phyloP scores from a whole-genome alignment of 2,797 vertebrate genomes.

The Sebastes matsubarae region DNA sequence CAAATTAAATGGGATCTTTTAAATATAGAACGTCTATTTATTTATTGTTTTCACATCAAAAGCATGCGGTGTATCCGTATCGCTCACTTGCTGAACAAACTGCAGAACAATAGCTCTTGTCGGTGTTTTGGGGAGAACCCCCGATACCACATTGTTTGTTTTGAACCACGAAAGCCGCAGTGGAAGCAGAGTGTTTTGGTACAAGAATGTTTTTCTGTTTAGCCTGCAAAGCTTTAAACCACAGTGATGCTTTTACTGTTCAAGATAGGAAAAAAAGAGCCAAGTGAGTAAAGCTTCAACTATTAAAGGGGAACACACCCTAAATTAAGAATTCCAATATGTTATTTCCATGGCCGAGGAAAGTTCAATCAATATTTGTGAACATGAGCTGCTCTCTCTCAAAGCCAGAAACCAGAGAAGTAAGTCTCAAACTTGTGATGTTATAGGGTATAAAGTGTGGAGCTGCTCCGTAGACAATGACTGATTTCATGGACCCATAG shows the following conservation, averaged over 20 bases:
- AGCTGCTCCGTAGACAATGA: no score
- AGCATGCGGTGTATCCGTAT: not conserved
- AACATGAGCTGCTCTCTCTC: no score
- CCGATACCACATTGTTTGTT: conserved; percentile 3
- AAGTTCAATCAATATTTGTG: no score
- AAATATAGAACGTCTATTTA: conserved; percentile 44
- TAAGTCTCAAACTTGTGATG: no score
- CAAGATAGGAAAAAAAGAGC: not conserved
- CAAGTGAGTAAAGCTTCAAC: not conserved
- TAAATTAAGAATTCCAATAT: no score
- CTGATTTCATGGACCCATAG: no score
- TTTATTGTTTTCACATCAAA: not conserved
- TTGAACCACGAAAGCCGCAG: not conserved
- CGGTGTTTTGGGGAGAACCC: not conserved
- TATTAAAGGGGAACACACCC: not conserved
- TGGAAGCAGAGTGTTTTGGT: conserved; percentile 13
- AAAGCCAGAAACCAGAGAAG: no score
- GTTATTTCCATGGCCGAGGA: no score
- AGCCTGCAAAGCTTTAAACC: conserved; percentile 4
- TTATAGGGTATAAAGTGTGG: no score
- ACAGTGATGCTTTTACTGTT: not conserved
- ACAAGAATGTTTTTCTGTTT: not conserved
- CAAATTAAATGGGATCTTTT: conserved; percentile 78
- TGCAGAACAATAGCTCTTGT: not conserved
- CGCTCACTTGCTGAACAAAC: not conserved